Percentiles rank a stretch among this genome's conserved stretches.
Evolutionary conservation across 2,888 invertebrate species (phyloP).

Genomic region (Merodon equestris): DNA sequence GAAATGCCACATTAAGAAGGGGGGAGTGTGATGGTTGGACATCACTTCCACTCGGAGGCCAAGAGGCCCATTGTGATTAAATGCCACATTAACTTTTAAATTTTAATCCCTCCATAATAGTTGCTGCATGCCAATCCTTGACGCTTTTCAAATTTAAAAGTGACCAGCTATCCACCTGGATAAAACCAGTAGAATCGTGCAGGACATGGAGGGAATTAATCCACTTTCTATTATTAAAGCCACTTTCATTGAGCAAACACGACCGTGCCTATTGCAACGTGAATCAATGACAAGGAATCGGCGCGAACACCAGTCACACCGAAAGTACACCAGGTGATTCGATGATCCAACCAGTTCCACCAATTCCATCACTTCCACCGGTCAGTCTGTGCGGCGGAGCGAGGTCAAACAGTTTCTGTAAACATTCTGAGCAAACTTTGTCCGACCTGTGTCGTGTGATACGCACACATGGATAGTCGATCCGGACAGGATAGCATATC

Average conservation of each 20-base stretch:
- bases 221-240: constrained; percentile 66
- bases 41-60: no score
- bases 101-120: background rate
- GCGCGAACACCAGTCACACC: constrained; percentile 47
- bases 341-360: constrained; percentile 23
- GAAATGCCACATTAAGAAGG: no score
- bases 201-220: constrained; percentile 37
- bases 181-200: constrained; percentile 18
- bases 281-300: no score
- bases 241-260: constrained; percentile 62
- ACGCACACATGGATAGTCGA: constrained; percentile 10
- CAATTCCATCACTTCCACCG: background rate
- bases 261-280: constrained; percentile 2
- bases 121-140: no score
- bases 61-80: no score
- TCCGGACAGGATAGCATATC: no score
- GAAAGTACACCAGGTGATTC: constrained; percentile 69
- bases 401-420: constrained; percentile 49
- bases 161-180: background rate
- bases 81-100: no score
- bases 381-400: background rate
- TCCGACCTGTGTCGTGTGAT: constrained; percentile 9
- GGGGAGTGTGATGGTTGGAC: no score
- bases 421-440: constrained; percentile 52
- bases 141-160: constrained; percentile 16